Conservation (phyloP, 2,797 vertebrate species). For the Epinephelus malabaricus region DNA sequence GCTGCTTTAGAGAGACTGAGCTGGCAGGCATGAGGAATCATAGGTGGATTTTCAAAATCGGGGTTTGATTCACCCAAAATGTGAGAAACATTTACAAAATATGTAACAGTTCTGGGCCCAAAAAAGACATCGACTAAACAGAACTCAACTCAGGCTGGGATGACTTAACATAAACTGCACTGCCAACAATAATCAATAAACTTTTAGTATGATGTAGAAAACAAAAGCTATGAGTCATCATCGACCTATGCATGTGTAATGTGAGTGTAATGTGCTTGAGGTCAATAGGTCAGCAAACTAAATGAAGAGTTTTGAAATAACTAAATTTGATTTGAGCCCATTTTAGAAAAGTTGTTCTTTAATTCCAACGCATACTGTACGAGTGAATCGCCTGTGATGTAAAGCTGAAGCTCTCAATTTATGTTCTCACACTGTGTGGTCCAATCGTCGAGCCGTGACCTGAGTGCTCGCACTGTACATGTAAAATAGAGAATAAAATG, state of each 20-base stretch:
- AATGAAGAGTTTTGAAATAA: background rate
- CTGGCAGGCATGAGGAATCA: background rate
- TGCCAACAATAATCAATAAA: background rate
- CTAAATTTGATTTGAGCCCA: no score
- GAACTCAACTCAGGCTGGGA: background rate
- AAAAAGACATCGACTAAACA: background rate
- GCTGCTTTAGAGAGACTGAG: background rate
- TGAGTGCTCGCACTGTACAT: no score
- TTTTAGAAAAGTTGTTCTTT: no score
- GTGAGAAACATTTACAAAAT: background rate
- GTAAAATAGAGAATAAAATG: no score
- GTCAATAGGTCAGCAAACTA: background rate
- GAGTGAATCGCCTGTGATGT: no score
- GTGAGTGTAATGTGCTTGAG: background rate
- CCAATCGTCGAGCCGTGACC: no score
- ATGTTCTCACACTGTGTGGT: no score
- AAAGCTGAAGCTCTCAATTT: no score
- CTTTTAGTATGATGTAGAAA: background rate
- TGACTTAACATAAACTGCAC: background rate
- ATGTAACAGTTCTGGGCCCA: background rate
- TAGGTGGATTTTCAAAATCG: conserved; percentile 1
- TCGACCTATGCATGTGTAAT: background rate
- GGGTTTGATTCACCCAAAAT: background rate
- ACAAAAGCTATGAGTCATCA: background rate
- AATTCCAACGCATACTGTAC: no score